Evolutionary conservation across 2,113 vertebrate species (phyloP).

Genomic region (Gadus macrocephalus): DNA sequence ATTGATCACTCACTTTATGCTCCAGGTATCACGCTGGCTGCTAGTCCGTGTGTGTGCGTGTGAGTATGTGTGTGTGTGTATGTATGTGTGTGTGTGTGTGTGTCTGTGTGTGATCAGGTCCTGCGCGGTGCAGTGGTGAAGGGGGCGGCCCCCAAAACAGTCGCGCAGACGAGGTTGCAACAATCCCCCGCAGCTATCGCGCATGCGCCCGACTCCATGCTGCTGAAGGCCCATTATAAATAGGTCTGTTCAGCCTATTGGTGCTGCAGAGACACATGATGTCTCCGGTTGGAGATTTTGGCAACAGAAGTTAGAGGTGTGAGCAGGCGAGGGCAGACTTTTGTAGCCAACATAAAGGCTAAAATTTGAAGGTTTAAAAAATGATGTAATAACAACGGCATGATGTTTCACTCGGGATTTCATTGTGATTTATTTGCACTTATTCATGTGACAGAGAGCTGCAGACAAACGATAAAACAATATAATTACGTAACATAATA

Average conservation of each 20-base stretch:
- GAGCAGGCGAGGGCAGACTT: too few species aligned
- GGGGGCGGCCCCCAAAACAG: conserved; percentile 60
- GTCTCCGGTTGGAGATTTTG: conserved; percentile 5
- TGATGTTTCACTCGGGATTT: conserved; percentile 28
- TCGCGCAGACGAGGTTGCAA: conserved; percentile 55
- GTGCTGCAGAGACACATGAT: conserved; percentile 25
- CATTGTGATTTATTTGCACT: conserved; percentile 68
- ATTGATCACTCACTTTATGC: conserved; percentile 56
- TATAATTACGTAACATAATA: conserved; percentile 32
- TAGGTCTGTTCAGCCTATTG: conserved; percentile 44
- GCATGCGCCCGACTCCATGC: conserved; percentile 66
- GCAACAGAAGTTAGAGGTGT: too few species aligned
- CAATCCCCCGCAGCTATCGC: conserved; percentile 41
- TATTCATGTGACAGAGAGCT: conserved; percentile 64
- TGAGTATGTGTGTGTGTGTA: conserved; percentile 4
- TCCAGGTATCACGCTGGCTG: conserved; percentile 41
- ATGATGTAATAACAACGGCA: conserved; percentile 4
- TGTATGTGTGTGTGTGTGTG: too few species aligned
- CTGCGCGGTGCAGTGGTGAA: conserved; percentile 55
- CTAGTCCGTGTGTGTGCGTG: conserved; percentile 17
- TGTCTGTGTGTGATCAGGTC: conserved; percentile 25
- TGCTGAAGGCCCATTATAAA: conserved; percentile 60
- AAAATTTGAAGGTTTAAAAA: background rate
- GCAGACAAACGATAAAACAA: conserved; percentile 35
- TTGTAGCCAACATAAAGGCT: background rate